A percentile compares a stretch with the other conserved stretches of the same genome.
Evolutionary conservation across 2,797 vertebrate species (phyloP).

Genomic region (Syngnathus acus): DNA sequence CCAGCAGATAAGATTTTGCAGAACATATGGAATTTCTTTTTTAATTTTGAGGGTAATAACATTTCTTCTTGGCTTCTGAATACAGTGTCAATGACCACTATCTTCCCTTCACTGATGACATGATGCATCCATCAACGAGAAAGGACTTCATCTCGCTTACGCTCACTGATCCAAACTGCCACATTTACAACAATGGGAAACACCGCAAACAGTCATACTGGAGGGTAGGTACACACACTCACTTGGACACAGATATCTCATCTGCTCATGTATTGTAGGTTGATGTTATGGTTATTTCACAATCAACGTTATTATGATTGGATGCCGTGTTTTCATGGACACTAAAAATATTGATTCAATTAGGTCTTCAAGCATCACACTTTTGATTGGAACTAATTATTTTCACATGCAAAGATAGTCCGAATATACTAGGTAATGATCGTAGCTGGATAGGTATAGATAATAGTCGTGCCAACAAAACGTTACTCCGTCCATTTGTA

Average conservation of each 20-base stretch:
- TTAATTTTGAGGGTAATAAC: neutral
- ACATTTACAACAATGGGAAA: constrained; percentile 79
- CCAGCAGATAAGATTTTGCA: neutral
- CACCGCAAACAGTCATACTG: constrained; percentile 84
- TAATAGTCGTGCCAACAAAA: no score
- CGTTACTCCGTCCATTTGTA: no score
- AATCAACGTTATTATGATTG: neutral
- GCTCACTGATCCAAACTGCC: constrained; percentile 67
- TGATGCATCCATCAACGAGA: constrained; percentile 77
- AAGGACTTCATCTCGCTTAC: constrained; percentile 90
- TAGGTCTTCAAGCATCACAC: no score
- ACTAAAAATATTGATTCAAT: no score
- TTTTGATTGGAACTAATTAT: no score
- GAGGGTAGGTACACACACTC: constrained; percentile 74
- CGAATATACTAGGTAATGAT: no score
- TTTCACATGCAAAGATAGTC: no score
- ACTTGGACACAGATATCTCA: neutral
- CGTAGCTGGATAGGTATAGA: no score
- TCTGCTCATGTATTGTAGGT: neutral
- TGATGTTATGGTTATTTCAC: neutral
- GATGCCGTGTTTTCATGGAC: no score
- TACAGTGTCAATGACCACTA: constrained; percentile 41
- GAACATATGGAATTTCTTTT: neutral
- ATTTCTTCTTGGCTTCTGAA: neutral
- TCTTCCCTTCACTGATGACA: neutral